These are phyloP conservation scores for Odontamblyopus lacepedii DNA, from an alignment of 2,797 vertebrate genomes.

Conservation along the genomic window DNA sequence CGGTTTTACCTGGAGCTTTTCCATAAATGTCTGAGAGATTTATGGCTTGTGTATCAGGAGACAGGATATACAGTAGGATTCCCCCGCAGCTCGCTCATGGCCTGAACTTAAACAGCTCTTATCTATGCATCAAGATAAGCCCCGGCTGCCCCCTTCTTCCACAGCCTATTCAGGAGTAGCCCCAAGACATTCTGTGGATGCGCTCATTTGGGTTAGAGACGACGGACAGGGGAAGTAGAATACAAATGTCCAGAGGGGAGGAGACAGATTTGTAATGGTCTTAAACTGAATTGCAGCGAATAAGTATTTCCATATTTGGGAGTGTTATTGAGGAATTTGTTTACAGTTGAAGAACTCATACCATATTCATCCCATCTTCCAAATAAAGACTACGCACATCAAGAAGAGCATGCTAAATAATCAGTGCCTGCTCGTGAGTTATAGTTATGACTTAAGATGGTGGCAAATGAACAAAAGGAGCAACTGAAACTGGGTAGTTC, in stretches of 20 bases:
- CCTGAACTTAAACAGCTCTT: slow-evolving; percentile 49
- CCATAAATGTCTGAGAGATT: slow-evolving; percentile 42
- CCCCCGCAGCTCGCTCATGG: slow-evolving; percentile 53
- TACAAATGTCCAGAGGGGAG: slow-evolving; percentile 27
- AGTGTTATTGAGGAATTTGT: not conserved
- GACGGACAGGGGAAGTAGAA: slow-evolving; percentile 43
- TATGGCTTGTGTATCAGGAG: slow-evolving; percentile 41
- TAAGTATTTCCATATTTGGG: not conserved
- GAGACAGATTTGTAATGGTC: slow-evolving; percentile 23
- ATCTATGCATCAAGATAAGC: slow-evolving; percentile 70
- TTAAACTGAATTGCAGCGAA: not conserved
- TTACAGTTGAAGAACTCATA: not conserved
- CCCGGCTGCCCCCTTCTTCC: slow-evolving; percentile 31
- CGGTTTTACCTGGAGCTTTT: slow-evolving; percentile 23
- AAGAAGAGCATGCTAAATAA: no score
- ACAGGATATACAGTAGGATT: slow-evolving; percentile 45
- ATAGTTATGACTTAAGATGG: no score
- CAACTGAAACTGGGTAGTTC: no score
- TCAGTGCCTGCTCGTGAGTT: no score
- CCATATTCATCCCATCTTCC: not conserved
- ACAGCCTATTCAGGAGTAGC: slow-evolving; percentile 35
- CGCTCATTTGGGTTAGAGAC: slow-evolving; percentile 29
- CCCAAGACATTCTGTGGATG: slow-evolving; percentile 44
- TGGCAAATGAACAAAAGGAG: no score
- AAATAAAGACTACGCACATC: no score